A percentile compares a stretch with the other conserved stretches of the same genome.
phyloP scores from a whole-genome alignment of 2,113 vertebrate species.

The Psammodynastes pulverulentus region DNA sequence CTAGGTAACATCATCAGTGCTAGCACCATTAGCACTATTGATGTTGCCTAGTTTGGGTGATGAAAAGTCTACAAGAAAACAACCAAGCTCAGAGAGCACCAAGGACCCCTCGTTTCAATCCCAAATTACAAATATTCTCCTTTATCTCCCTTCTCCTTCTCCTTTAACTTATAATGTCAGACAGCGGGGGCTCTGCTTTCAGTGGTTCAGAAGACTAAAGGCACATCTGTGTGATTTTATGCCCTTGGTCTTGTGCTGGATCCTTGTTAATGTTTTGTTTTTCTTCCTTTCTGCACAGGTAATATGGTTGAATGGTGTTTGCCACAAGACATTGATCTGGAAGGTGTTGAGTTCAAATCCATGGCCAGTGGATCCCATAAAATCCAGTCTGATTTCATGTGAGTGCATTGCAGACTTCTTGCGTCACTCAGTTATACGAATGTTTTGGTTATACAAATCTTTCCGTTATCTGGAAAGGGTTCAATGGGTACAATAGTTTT shows the following conservation, averaged over 20 bases:
- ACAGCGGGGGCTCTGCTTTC: not conserved
- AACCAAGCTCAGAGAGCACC: too few species aligned
- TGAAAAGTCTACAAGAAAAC: too few species aligned
- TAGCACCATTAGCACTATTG: not conserved
- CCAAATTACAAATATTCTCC: not conserved
- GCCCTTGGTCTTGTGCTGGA: not conserved
- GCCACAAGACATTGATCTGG: slow-evolving; percentile 92
- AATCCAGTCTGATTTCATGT: slow-evolving; percentile 96
- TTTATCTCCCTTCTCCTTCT: not conserved
- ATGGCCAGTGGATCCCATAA: slow-evolving; percentile 98
- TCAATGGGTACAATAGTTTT: not conserved
- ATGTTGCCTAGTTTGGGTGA: not conserved
- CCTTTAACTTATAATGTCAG: not conserved
- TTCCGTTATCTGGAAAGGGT: not conserved
- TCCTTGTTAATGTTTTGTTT: not conserved
- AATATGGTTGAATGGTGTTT: slow-evolving; percentile 98
- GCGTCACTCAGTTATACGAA: not conserved
- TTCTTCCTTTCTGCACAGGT: slow-evolving; percentile 67
- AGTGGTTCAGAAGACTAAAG: not conserved
- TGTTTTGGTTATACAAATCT: not conserved
- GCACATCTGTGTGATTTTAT: not conserved
- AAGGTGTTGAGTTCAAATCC: slow-evolving; percentile 98
- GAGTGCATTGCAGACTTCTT: slow-evolving; percentile 54
- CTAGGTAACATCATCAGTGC: not conserved
- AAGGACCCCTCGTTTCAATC: not conserved